Evolutionary conservation across 1,140 invertebrate species (phyloP).

Genomic region (Paralvinella palmiformis): DNA sequence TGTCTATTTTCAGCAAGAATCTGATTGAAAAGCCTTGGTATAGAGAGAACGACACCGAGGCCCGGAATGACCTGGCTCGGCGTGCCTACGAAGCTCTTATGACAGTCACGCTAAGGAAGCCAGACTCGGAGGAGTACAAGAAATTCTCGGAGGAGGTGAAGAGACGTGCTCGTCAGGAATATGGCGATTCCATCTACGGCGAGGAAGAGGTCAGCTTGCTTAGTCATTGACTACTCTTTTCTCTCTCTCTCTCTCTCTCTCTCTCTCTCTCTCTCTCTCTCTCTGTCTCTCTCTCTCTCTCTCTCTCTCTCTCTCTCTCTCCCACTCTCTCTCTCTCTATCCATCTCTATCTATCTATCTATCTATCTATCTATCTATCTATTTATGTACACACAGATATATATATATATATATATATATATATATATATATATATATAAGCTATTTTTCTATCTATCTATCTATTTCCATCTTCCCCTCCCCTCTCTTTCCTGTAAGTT

Average conservation of each 20-base stretch:
- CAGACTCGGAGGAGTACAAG: conserved; percentile 55
- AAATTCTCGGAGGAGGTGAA: conserved; percentile 74
- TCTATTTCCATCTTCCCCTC: too few species aligned
- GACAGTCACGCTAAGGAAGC: conserved; percentile 80
- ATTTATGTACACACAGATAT: too few species aligned
- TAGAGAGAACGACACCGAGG: conserved; percentile 67
- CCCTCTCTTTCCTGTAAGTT: too few species aligned
- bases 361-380: too few species aligned
- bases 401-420: too few species aligned
- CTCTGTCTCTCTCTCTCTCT: too few species aligned
- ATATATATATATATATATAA: too few species aligned
- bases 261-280: not conserved
- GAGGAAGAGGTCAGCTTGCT: conserved; percentile 50
- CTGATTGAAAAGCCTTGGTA: conserved; percentile 63
- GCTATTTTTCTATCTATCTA: too few species aligned
- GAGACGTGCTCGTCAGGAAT: conserved; percentile 66
- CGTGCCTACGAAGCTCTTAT: conserved; percentile 84
- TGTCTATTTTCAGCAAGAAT: conserved; percentile 50
- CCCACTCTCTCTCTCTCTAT: too few species aligned
- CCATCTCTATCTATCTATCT: too few species aligned
- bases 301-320: too few species aligned
- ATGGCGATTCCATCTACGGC: conserved; percentile 63
- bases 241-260: not conserved
- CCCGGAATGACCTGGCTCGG: conserved; percentile 74
- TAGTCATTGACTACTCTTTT: not conserved